A percentile compares a stretch with the other conserved stretches of the same genome.
Conservation (phyloP, 2,797 vertebrate genomes). For the Muscicapa striata region DNA sequence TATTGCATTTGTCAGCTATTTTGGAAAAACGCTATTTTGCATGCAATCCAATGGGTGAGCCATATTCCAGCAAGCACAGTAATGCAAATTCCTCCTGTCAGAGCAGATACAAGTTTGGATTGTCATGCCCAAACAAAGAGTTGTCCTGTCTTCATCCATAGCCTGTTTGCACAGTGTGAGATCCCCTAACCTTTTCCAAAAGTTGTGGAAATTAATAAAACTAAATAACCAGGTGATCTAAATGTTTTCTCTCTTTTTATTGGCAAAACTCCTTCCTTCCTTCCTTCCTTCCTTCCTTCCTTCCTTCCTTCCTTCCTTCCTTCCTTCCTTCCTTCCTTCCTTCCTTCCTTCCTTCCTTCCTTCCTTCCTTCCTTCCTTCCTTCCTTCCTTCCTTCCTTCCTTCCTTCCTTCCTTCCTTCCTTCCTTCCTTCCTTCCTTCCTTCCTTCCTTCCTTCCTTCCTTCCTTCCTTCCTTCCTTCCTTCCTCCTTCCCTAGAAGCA, state of each 20-base stretch:
- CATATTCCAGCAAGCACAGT: not conserved
- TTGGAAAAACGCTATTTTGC: not conserved
- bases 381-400: not conserved
- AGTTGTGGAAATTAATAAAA: not conserved
- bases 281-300: too few relatives aligned
- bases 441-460: not conserved
- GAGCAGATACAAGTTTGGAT: not conserved
- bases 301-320: too few relatives aligned
- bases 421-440: not conserved
- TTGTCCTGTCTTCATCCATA: not conserved
- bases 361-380: not conserved
- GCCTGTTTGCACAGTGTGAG: not conserved
- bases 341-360: not conserved
- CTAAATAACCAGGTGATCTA: not conserved
- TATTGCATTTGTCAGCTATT: not conserved
- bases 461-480: not conserved
- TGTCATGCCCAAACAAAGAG: not conserved
- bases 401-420: not conserved
- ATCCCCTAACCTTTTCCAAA: not conserved
- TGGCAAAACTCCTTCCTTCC: fast-evolving
- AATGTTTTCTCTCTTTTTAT: not conserved
- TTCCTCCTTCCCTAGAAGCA: not conserved
- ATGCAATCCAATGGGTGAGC: fast-evolving
- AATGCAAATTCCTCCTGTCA: not conserved
- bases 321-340: not conserved